phyloP scores from a whole-genome alignment of 2,888 invertebrate species.

The Hypena proboscidalis region DNA sequence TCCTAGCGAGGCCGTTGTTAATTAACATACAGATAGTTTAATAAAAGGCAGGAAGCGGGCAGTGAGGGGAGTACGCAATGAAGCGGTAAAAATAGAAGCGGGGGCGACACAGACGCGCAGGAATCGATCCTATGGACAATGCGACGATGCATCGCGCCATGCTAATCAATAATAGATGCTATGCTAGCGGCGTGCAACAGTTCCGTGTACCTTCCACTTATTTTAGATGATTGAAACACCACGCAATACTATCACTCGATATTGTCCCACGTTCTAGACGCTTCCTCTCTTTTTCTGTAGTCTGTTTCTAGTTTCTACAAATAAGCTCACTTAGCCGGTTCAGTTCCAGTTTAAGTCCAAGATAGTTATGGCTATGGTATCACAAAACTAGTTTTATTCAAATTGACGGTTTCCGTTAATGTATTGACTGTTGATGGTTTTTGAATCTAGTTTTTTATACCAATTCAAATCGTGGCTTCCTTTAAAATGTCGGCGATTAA shows the following conservation, averaged over 20 bases:
- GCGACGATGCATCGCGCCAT: conserved; percentile 67
- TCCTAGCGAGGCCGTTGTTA: conserved; percentile 78
- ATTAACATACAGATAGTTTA: conserved; percentile 85
- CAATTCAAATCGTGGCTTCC: conserved; percentile 5
- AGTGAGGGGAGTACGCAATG: conserved; percentile 83
- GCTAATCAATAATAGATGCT: conserved; percentile 76
- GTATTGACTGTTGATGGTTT: conserved; percentile 12
- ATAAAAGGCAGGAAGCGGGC: conserved; percentile 84
- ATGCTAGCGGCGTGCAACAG: conserved; percentile 46
- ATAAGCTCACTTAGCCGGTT: not conserved
- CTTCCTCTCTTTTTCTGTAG: not conserved
- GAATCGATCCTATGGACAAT: conserved; percentile 79
- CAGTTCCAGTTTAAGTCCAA: not conserved
- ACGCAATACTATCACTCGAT: conserved; percentile 8
- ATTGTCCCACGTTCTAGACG: conserved; percentile 5
- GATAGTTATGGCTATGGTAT: not conserved
- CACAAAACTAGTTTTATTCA: conserved; percentile 25
- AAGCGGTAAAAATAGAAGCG: conserved; percentile 84
- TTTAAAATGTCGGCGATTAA: not conserved
- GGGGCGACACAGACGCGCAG: conserved; percentile 73
- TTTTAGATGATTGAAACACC: conserved; percentile 27
- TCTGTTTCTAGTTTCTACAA: not conserved
- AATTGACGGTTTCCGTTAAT: conserved; percentile 20
- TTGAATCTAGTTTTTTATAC: not conserved
- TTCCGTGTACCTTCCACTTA: conserved; percentile 27